Percentiles rank a stretch among this genome's conserved stretches.
phyloP scores from a whole-genome alignment of 2,113 vertebrate species.

The Malurus cyaneus region DNA sequence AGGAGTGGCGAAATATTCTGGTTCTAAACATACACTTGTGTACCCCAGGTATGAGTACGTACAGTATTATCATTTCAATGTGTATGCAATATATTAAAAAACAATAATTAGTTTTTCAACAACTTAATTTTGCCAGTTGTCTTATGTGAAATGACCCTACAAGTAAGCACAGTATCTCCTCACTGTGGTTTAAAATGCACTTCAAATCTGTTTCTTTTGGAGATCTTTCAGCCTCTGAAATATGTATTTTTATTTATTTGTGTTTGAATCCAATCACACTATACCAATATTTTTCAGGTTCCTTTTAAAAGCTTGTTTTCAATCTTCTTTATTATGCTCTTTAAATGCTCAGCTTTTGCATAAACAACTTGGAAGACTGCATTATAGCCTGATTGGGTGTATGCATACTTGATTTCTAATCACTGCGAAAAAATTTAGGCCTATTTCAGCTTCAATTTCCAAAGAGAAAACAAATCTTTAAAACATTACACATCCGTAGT shows the following conservation, averaged over 20 bases:
- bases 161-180: background rate
- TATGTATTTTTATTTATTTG: background rate
- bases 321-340: background rate
- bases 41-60: background rate
- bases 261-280: background rate
- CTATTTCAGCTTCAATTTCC: background rate
- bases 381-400: background rate
- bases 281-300: background rate
- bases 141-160: background rate
- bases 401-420: background rate
- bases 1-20: background rate
- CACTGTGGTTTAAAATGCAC: background rate
- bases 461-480: background rate
- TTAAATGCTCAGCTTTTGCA: background rate
- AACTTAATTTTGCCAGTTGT: background rate
- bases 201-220: background rate
- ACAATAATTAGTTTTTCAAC: background rate
- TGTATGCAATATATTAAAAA: background rate
- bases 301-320: background rate
- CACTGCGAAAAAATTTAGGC: background rate
- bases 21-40: background rate
- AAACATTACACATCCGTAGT: background rate
- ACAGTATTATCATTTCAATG: background rate
- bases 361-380: background rate
- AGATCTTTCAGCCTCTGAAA: background rate